Evolutionary conservation across 2,888 invertebrate genomes (phyloP).

Genomic region (Thalpophila matura): DNA sequence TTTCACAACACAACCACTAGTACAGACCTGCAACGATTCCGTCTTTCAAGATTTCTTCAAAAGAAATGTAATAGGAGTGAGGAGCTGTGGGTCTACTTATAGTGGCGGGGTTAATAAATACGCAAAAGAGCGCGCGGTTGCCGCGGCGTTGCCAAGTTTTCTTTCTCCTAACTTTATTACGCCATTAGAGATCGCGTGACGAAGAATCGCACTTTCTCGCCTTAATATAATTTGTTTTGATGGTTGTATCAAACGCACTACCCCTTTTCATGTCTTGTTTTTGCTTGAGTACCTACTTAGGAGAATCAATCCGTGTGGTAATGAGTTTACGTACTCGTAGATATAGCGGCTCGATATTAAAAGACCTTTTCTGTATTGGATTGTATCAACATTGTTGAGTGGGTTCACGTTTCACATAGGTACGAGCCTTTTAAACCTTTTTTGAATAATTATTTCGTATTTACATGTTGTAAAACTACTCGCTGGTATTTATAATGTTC

Average conservation of each 20-base stretch:
- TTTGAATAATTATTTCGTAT: too few relatives aligned
- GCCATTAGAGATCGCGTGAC: conserved; percentile 89
- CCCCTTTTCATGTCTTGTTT: conserved; percentile 71
- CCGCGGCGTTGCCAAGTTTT: conserved; percentile 81
- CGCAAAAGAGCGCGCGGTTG: conserved; percentile 85
- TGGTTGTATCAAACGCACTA: conserved; percentile 77
- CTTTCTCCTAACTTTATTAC: conserved; percentile 88
- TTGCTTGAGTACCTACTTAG: conserved; percentile 48
- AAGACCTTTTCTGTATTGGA: not conserved
- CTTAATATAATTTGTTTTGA: conserved; percentile 83
- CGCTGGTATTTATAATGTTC: too few relatives aligned
- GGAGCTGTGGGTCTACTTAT: conserved; percentile 70
- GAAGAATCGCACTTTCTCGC: conserved; percentile 81
- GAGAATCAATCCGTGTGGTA: conserved; percentile 44
- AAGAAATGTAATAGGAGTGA: conserved; percentile 68
- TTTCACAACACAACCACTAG: conserved; percentile 84
- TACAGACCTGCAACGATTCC: conserved; percentile 69
- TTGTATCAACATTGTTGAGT: not conserved
- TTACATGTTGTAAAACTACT: too few relatives aligned
- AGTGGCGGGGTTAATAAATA: conserved; percentile 85
- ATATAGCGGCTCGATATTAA: not conserved
- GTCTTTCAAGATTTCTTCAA: conserved; percentile 59
- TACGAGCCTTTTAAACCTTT: too few relatives aligned
- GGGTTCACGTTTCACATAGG: not conserved
- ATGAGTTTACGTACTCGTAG: conserved; percentile 9